Evolutionary conservation across 1,140 invertebrate genomes (phyloP).

Genomic region (Tyrophagus putrescentiae): DNA sequence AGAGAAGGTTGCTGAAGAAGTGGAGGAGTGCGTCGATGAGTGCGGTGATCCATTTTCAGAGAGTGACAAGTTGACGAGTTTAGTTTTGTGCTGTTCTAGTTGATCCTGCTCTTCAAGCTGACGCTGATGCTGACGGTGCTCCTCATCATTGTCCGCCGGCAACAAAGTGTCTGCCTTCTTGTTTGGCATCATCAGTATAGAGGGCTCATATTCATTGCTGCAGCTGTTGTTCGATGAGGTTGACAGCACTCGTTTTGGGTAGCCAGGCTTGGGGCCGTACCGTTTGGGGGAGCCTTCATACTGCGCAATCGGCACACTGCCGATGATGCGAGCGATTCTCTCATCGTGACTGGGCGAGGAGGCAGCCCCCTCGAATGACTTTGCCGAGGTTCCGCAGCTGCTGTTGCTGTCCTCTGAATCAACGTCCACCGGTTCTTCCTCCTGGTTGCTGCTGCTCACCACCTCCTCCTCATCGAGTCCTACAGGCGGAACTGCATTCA

Average conservation of each 20-base stretch:
- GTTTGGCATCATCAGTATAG: too few relatives aligned
- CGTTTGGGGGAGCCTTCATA: constrained; percentile 77
- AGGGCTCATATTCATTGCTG: neutral
- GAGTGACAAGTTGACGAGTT: neutral
- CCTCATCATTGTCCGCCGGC: neutral
- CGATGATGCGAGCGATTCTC: constrained; percentile 54
- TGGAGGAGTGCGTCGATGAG: constrained; percentile 5
- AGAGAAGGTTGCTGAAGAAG: constrained; percentile 3
- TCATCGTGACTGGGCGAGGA: constrained; percentile 23
- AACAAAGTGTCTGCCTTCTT: too few relatives aligned
- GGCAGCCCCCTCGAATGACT: constrained; percentile 17
- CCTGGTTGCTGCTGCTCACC: too few relatives aligned
- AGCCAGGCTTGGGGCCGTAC: constrained; percentile 46
- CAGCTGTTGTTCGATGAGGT: neutral
- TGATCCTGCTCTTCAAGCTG: neutral
- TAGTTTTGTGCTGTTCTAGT: neutral
- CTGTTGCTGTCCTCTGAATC: too few relatives aligned
- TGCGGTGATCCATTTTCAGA: constrained; percentile 13
- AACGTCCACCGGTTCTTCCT: too few relatives aligned
- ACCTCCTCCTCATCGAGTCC: too few relatives aligned
- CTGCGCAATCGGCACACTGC: constrained; percentile 69
- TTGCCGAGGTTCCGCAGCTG: too few relatives aligned
- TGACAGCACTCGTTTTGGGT: constrained; percentile 17
- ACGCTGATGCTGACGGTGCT: neutral
- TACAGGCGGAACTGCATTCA: too few relatives aligned